Conservation (phyloP, 1,140 invertebrate species). For the Sitodiplosis mosellana region DNA sequence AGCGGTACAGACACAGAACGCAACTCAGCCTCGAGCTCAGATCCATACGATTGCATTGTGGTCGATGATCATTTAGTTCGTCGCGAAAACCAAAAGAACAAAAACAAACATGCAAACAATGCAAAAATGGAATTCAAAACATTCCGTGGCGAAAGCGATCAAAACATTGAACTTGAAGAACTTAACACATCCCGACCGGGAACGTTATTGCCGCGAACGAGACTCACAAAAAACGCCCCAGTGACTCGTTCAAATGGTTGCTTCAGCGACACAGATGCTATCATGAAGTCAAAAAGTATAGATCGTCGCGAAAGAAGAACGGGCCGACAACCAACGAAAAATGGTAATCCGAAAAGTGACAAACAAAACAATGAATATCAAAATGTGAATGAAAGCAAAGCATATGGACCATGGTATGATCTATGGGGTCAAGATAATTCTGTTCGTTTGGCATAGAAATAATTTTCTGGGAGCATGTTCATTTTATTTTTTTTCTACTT, state of each 20-base stretch:
- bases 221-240: slow-evolving; percentile 36
- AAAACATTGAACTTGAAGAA: slow-evolving; percentile 3
- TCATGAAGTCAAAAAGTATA: neutral
- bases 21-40: slow-evolving; percentile 40
- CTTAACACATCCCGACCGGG: slow-evolving; percentile 20
- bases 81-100: slow-evolving; percentile 27
- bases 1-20: slow-evolving; percentile 32
- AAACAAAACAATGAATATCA: slow-evolving; percentile 5
- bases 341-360: slow-evolving; percentile 27
- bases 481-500: neutral
- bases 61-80: slow-evolving; percentile 48
- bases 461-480: neutral
- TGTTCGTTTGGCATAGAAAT: no score
- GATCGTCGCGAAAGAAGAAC: slow-evolving; percentile 6
- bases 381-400: slow-evolving; percentile 29
- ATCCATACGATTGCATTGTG: slow-evolving; percentile 52
- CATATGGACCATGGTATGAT: slow-evolving; percentile 75
- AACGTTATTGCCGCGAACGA: slow-evolving; percentile 47
- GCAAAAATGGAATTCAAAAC: slow-evolving; percentile 29
- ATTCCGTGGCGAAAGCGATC: slow-evolving; percentile 17
- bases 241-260: slow-evolving; percentile 18
- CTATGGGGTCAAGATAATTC: slow-evolving; percentile 44
- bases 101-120: slow-evolving; percentile 19
- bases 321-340: slow-evolving; percentile 21
- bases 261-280: slow-evolving; percentile 12